phyloP scores from a whole-genome alignment of 1,140 invertebrate genomes.

The Drosophila rhopaloa region DNA sequence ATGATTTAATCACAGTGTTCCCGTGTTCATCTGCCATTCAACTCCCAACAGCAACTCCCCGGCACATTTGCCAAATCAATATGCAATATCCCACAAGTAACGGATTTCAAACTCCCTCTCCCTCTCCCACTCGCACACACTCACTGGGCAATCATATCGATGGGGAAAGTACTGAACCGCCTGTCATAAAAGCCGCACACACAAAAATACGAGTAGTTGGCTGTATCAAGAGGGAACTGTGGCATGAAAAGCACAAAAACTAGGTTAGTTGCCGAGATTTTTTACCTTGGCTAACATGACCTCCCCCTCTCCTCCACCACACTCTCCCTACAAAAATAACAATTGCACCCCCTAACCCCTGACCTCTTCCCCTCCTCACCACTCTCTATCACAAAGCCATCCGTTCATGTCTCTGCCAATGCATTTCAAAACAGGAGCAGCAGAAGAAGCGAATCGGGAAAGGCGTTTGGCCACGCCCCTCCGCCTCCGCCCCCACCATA shows the following conservation, averaged over 20 bases:
- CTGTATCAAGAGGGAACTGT: conserved; percentile 37
- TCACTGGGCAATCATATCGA: conserved; percentile 30
- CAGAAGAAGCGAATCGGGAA: conserved; percentile 40
- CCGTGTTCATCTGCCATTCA: conserved; percentile 16
- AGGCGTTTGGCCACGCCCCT: conserved; percentile 41
- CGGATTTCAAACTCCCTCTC: conserved; percentile 31
- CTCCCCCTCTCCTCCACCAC: background rate
- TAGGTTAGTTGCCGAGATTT: conserved; percentile 76
- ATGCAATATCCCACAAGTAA: conserved; percentile 65
- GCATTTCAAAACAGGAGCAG: conserved; percentile 52
- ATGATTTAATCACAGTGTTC: conserved; percentile 26
- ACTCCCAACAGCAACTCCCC: conserved; percentile 38
- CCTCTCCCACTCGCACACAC: conserved; percentile 9
- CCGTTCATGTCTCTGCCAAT: conserved; percentile 33
- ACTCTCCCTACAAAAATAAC: conserved; percentile 41
- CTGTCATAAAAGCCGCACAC: conserved; percentile 62
- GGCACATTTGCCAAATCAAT: conserved; percentile 66
- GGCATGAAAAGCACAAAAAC: conserved; percentile 72
- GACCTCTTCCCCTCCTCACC: background rate
- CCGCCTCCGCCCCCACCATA: conserved; percentile 34
- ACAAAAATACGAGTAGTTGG: conserved; percentile 35
- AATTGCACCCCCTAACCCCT: conserved; percentile 32
- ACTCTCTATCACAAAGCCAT: conserved; percentile 5
- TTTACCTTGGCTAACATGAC: conserved; percentile 30
- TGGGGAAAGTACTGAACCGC: conserved; percentile 27